These are phyloP conservation scores for Oscheius sp. DNA, from an alignment of 2,888 invertebrate species.

Conservation along the genomic window DNA sequence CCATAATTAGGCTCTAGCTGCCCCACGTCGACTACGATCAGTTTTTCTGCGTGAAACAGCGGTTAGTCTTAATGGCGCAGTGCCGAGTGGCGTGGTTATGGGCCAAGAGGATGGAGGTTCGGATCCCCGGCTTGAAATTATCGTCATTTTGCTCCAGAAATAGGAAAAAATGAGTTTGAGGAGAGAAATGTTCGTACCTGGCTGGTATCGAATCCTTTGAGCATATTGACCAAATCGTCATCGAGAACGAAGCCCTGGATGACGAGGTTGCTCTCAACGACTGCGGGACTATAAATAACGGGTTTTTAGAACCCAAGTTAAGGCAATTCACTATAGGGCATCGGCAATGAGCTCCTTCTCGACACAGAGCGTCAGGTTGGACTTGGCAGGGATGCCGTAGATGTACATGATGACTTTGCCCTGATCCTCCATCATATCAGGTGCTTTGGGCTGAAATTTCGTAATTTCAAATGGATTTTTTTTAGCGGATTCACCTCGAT, in stretches of 20 bases:
- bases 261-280: neutral
- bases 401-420: constrained; percentile 2
- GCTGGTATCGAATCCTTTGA: constrained; percentile 19
- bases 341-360: neutral
- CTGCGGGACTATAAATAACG: constrained; percentile 3
- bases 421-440: neutral
- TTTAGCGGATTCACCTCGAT: neutral
- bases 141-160: too few species aligned
- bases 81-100: too few species aligned
- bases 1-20: too few species aligned
- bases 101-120: too few species aligned
- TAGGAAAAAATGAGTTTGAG: too few species aligned
- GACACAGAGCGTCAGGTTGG: neutral
- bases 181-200: neutral
- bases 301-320: neutral
- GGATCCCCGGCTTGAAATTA: too few species aligned
- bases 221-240: constrained; percentile 15
- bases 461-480: neutral
- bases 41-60: too few species aligned
- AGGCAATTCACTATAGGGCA: neutral
- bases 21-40: too few species aligned
- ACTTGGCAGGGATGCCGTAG: neutral
- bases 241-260: constrained; percentile 25
- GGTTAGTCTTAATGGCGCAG: too few species aligned
- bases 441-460: neutral